A percentile compares a stretch with the other conserved stretches of the same genome.
Conservation (phyloP, 1,140 invertebrate species). For the Monomorium pharaonis region DNA sequence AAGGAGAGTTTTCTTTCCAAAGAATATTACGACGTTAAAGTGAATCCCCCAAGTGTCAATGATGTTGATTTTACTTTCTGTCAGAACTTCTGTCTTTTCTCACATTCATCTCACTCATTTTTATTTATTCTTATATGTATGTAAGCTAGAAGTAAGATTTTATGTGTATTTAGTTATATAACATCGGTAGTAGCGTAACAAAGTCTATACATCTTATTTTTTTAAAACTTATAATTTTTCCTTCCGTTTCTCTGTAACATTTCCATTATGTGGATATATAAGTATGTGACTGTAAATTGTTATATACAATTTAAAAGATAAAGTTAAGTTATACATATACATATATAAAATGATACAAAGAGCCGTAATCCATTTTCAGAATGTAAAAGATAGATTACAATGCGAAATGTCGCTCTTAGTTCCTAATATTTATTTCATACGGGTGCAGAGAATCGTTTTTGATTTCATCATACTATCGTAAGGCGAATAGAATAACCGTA, state of each 20-base stretch:
- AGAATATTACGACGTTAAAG: neutral
- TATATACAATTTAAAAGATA: neutral
- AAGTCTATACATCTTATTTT: neutral
- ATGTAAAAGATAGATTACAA: neutral
- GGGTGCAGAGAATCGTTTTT: constrained; percentile 16
- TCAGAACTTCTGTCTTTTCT: neutral
- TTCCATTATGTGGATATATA: constrained; percentile 14
- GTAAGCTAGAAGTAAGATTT: neutral
- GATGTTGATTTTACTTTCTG: neutral
- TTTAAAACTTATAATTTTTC: neutral
- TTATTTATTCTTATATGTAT: constrained; percentile 25
- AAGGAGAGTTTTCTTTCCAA: neutral
- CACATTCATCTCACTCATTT: neutral
- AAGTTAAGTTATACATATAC: constrained; percentile 18
- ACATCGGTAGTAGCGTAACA: neutral
- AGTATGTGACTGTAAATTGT: neutral
- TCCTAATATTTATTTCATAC: constrained; percentile 51
- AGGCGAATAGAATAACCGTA: constrained; percentile 12
- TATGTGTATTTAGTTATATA: neutral
- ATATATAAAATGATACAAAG: neutral
- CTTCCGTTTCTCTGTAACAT: neutral
- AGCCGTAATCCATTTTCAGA: constrained; percentile 1
- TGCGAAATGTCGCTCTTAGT: constrained; percentile 27
- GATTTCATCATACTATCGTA: constrained; percentile 15
- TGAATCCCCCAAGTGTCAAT: neutral